Base-by-base conservation (phyloP, 2,797 vertebrate species). In the Pelodytes ibericus region DNA sequence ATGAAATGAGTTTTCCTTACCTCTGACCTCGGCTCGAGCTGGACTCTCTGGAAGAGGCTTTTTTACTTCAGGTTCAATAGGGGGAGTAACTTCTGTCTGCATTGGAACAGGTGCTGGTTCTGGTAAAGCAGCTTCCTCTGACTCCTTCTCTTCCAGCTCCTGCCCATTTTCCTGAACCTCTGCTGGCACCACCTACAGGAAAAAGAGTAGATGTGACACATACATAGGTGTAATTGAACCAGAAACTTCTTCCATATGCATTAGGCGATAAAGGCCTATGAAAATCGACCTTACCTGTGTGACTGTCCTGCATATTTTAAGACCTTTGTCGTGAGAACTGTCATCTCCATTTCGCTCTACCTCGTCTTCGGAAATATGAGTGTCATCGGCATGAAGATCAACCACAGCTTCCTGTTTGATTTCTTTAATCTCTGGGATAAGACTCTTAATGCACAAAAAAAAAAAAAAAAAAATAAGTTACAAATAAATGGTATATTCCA, bases 341-440 rank as follows among this genome's bases (percentile, higher is more conserved):
- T 88, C 93, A 1, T 89, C 88, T 1, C 81, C 83, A 56, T 95
- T 93, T 79, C 90, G 81, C 53, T 88, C 91, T 16, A 92, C 91
- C 64, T 97, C 95, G 4, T 95, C 95, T 74, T 93, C 95, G 2
- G 95, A 96, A 76, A 95, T 89, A 36, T 88, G 93, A 0, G 92
- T 88, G 82, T 97, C 96, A 41, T 96, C 95, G 5, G 95, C 93
- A 80, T 96, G 95, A 74, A 97, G 90, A 69, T 97, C 96, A 72
- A 97, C 93, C 58, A 97, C 91, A 0, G 90, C 95, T 69, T 96
- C 96, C 86, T 95, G 94, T 72, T 89, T 91, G n/a, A 76, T 83
- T 22, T 94, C 88, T 89, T 96, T 96, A 80, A 96, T 95, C 83
- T 96, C 95, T 20, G 95, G 95, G 83, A 97, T 97, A 84, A 97